These are phyloP conservation scores for Halictus ligatus DNA, from an alignment of 2,888 invertebrate species.

Conservation along the genomic window DNA sequence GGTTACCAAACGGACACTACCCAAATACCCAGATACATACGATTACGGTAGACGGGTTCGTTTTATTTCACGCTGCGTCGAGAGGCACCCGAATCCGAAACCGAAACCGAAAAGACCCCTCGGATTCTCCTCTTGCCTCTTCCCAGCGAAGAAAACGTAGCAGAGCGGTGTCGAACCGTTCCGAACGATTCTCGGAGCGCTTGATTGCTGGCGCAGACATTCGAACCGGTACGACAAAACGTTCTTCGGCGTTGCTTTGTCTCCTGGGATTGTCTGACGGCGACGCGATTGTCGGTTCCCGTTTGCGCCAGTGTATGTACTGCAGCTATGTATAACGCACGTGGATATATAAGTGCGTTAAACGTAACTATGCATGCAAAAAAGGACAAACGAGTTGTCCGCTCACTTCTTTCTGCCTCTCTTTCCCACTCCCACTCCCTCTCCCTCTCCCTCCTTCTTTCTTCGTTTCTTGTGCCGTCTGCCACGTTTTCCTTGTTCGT, in stretches of 20 bases:
- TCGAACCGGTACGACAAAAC: background rate
- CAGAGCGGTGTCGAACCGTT: background rate
- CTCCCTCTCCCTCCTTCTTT: background rate
- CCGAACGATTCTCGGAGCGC: too few relatives aligned
- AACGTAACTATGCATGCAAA: constrained; percentile 39
- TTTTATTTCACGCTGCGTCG: constrained; percentile 38
- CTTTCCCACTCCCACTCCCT: constrained; percentile 22
- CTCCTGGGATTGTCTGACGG: constrained; percentile 51
- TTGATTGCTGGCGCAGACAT: background rate
- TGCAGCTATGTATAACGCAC: background rate
- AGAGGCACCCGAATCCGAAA: constrained; percentile 13
- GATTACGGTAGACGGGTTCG: constrained; percentile 71
- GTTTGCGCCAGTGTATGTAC: background rate
- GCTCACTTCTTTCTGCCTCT: constrained; percentile 48
- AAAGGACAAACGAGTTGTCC: constrained; percentile 40
- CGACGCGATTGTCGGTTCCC: constrained; percentile 16
- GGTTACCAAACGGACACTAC: constrained; percentile 79
- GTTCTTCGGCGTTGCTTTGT: constrained; percentile 11
- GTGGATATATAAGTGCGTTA: constrained; percentile 19
- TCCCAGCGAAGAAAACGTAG: background rate
- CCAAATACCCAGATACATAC: constrained; percentile 82
- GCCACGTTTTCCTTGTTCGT: background rate
- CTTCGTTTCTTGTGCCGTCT: background rate
- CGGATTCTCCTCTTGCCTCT: background rate
- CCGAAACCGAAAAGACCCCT: background rate